phyloP scores from a whole-genome alignment of 2,797 vertebrate species.

The Fringilla coelebs region DNA sequence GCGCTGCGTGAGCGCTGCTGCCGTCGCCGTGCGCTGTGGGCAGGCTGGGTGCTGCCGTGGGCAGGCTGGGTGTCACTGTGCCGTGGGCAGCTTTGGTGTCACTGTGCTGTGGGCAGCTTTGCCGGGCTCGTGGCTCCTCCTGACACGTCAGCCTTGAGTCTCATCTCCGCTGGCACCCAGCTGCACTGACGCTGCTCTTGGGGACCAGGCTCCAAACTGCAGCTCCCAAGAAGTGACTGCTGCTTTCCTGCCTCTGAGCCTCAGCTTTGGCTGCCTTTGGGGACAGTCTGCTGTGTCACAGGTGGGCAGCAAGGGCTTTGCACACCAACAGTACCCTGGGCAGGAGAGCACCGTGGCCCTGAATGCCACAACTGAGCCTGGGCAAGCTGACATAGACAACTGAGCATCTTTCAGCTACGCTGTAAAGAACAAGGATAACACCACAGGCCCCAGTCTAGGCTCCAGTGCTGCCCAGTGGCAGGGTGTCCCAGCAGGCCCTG shows the following conservation, averaged over 20 bases:
- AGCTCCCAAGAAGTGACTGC: not conserved
- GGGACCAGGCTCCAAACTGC: not conserved
- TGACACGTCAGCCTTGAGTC: not conserved
- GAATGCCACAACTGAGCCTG: not conserved
- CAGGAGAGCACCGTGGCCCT: not conserved
- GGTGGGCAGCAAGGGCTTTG: not conserved
- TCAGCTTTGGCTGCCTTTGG: not conserved
- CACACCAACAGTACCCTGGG: not conserved
- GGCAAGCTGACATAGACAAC: not conserved
- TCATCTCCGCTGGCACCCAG: not conserved
- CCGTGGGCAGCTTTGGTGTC: not conserved
- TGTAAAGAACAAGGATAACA: accelerated
- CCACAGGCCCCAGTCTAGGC: too few species aligned
- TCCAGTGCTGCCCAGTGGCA: accelerated
- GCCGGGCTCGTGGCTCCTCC: not conserved
- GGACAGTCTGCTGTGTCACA: not conserved
- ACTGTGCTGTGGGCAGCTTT: not conserved
- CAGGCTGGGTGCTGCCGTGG: not conserved
- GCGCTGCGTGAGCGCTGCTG: not conserved
- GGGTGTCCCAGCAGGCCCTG: not conserved
- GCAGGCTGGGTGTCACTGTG: not conserved
- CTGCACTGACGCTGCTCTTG: not conserved
- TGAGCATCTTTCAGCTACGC: accelerated
- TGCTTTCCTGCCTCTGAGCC: not conserved
- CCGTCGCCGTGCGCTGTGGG: not conserved